Evolutionary conservation across 2,888 invertebrate genomes (phyloP).

Genomic region (Vanessa cardui): DNA sequence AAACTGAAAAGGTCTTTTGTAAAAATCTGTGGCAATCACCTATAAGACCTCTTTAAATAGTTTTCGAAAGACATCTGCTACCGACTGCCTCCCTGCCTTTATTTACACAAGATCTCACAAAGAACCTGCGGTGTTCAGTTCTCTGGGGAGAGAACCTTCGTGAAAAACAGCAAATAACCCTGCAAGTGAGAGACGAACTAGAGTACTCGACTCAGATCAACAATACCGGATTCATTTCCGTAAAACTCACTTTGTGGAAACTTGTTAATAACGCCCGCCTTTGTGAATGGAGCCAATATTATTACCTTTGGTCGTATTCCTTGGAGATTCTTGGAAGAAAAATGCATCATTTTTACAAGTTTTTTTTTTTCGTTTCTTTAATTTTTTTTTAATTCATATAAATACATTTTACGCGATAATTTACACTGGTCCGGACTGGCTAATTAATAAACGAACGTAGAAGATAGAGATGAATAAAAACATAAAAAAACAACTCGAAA

Average conservation of each 20-base stretch:
- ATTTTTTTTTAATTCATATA: too few species aligned
- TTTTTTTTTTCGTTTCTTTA: background rate
- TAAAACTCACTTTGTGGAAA: slow-evolving; percentile 58
- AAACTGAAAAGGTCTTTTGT: background rate
- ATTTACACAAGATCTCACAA: slow-evolving; percentile 66
- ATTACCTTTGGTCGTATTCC: slow-evolving; percentile 3
- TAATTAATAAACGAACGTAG: background rate
- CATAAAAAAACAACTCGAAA: background rate
- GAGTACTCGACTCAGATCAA: slow-evolving; percentile 52
- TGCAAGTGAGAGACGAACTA: slow-evolving; percentile 67
- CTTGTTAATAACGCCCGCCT: slow-evolving; percentile 44
- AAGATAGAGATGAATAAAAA: background rate
- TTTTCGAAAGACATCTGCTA: slow-evolving; percentile 68
- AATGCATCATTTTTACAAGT: slow-evolving; percentile 2
- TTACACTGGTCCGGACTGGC: background rate
- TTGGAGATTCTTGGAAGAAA: background rate
- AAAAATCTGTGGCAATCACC: slow-evolving; percentile 8
- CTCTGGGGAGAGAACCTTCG: slow-evolving; percentile 18
- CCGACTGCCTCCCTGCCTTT: slow-evolving; percentile 56
- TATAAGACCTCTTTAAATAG: slow-evolving; percentile 61
- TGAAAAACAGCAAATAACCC: slow-evolving; percentile 64
- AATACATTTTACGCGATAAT: too few species aligned
- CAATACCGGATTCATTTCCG: slow-evolving; percentile 61
- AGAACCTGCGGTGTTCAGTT: slow-evolving; percentile 45
- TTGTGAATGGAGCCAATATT: slow-evolving; percentile 9